phyloP scores from a whole-genome alignment of 2,113 vertebrate species.

The Pycnonotus jocosus region DNA sequence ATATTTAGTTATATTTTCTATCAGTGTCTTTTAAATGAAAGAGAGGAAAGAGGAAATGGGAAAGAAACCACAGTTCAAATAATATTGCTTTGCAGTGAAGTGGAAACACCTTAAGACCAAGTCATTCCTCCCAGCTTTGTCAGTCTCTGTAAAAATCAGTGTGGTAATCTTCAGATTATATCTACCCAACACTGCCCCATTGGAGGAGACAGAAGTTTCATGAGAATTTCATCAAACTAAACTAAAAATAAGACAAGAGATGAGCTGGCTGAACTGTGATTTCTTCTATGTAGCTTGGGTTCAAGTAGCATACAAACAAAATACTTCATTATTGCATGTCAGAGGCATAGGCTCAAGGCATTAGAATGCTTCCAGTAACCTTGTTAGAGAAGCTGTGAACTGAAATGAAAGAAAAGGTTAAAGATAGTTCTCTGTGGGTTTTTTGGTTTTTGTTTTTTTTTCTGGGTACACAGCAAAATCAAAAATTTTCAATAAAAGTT shows the following conservation, averaged over 20 bases:
- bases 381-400: not conserved
- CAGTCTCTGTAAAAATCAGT: not conserved
- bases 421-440: no score
- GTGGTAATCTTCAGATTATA: not conserved
- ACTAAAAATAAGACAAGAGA: not conserved
- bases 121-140: not conserved
- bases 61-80: not conserved
- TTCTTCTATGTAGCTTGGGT: not conserved
- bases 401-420: not conserved
- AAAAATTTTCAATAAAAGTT: not conserved
- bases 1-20: not conserved
- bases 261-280: not conserved
- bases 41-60: not conserved
- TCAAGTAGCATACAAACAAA: not conserved
- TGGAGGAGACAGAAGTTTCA: not conserved
- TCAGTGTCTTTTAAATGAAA: not conserved
- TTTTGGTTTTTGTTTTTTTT: no score
- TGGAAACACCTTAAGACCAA: not conserved
- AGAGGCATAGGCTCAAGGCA: not conserved
- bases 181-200: not conserved
- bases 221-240: not conserved
- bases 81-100: not conserved
- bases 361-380: not conserved
- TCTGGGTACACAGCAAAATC: not conserved
- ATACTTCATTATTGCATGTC: not conserved